A percentile compares a stretch with the other conserved stretches of the same genome.
Conservation (phyloP, 1,140 invertebrate genomes). For the Phymorhynchus buccinoides region DNA sequence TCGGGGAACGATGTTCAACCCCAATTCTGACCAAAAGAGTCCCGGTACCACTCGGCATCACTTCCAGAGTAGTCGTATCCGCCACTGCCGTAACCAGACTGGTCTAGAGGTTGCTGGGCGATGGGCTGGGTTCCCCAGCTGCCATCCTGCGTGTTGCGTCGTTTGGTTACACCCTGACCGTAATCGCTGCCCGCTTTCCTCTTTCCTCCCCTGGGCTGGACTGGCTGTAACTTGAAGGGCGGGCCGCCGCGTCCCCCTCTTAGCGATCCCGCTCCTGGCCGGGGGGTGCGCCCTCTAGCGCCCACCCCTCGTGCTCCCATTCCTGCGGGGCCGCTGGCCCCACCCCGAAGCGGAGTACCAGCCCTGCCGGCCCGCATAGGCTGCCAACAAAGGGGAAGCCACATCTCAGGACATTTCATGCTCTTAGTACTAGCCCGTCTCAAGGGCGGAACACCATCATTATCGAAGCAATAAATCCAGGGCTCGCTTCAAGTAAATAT, state of each 20-base stretch:
- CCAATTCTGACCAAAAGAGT: conserved; percentile 82
- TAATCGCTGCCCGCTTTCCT: conserved; percentile 96
- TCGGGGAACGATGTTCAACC: conserved; percentile 50
- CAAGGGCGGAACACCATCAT: background rate
- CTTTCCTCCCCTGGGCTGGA: conserved; percentile 80
- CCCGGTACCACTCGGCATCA: conserved; percentile 84
- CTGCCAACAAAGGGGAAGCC: conserved; percentile 60
- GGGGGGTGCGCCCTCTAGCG: conserved; percentile 69
- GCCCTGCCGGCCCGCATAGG: conserved; percentile 67
- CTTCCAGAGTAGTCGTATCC: conserved; percentile 63
- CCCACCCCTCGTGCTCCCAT: conserved; percentile 59
- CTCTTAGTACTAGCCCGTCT: conserved; percentile 35
- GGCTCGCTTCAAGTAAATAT: no score
- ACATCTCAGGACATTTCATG: conserved; percentile 53
- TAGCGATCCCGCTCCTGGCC: conserved; percentile 78
- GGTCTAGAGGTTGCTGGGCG: conserved; percentile 81
- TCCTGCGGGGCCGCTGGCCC: conserved; percentile 54
- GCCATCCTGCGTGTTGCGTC: conserved; percentile 78
- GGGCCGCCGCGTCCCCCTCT: conserved; percentile 79
- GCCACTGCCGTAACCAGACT: conserved; percentile 63
- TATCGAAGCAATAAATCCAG: background rate
- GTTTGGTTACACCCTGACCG: conserved; percentile 95
- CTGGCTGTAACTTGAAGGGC: conserved; percentile 52
- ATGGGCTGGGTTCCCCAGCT: conserved; percentile 77
- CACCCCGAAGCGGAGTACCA: conserved; percentile 54